phyloP scores from a whole-genome alignment of 23 tunicate species.

The Styela clava region DNA sequence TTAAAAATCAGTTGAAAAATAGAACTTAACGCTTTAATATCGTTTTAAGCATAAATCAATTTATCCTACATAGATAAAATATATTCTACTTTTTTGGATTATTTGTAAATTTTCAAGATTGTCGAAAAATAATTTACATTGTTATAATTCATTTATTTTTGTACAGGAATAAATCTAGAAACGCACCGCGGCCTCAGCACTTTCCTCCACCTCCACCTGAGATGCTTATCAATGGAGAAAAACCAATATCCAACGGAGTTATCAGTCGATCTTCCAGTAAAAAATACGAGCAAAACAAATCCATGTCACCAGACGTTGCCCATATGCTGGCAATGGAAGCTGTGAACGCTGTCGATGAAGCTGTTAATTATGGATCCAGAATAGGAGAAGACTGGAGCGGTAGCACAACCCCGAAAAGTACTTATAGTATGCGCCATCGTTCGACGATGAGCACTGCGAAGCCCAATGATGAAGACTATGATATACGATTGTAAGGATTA shows the following conservation, averaged over 20 bases:
- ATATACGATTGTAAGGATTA: background rate
- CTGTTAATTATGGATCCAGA: background rate
- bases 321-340: constrained; percentile 23
- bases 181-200: background rate
- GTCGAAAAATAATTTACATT: no score
- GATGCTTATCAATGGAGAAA: background rate
- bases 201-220: constrained; percentile 13
- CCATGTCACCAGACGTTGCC: background rate
- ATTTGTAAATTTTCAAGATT: no score
- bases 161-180: no score
- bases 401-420: constrained; percentile 29
- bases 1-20: no score
- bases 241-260: background rate
- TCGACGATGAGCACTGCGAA: background rate
- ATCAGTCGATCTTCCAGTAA: background rate
- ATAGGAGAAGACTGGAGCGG: constrained; percentile 6
- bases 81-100: no score
- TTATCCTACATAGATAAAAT: no score
- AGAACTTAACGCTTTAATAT: no score
- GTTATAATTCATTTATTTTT: no score
- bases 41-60: no score
- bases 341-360: constrained; percentile 15
- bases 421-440: background rate
- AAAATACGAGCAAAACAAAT: background rate
- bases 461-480: constrained; percentile 17